These are phyloP conservation scores for Podarcis lilfordi DNA, from an alignment of 2,797 vertebrate genomes.

Conservation along the genomic window DNA sequence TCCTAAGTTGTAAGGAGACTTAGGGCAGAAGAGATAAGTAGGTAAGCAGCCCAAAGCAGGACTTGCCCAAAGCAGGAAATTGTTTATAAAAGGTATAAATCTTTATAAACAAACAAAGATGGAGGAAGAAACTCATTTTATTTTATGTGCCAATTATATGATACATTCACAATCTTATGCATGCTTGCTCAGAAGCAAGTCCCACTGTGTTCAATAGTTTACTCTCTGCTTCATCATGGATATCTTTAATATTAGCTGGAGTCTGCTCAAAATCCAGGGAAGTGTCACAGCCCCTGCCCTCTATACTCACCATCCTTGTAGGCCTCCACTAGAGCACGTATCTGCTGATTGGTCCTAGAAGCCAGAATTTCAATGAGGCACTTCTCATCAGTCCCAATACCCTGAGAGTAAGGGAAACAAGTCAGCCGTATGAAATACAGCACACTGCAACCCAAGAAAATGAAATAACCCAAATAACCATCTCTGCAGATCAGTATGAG, in stretches of 20 bases:
- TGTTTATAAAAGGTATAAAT: neutral
- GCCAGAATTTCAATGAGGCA: slow-evolving; percentile 93
- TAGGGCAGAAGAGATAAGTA: neutral
- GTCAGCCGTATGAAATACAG: neutral
- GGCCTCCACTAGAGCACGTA: slow-evolving; percentile 85
- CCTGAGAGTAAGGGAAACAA: slow-evolving; percentile 72
- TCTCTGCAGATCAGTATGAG: neutral
- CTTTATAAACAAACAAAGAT: neutral
- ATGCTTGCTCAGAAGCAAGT: no score
- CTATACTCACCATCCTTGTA: slow-evolving; percentile 90
- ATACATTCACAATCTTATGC: neutral
- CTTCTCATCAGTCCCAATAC: slow-evolving; percentile 90
- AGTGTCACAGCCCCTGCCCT: neutral
- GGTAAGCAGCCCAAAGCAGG: no score
- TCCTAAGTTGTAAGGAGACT: neutral
- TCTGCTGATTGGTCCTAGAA: slow-evolving; percentile 91
- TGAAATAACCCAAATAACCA: neutral
- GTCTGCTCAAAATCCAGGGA: neutral
- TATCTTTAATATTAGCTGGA: neutral
- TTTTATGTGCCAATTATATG: neutral
- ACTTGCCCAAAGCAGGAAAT: neutral
- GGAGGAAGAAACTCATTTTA: neutral
- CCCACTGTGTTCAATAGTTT: neutral
- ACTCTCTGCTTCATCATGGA: no score
- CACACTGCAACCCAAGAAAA: neutral